phyloP scores from a whole-genome alignment of 2,888 invertebrate species.

The Athrips mouffetella region DNA sequence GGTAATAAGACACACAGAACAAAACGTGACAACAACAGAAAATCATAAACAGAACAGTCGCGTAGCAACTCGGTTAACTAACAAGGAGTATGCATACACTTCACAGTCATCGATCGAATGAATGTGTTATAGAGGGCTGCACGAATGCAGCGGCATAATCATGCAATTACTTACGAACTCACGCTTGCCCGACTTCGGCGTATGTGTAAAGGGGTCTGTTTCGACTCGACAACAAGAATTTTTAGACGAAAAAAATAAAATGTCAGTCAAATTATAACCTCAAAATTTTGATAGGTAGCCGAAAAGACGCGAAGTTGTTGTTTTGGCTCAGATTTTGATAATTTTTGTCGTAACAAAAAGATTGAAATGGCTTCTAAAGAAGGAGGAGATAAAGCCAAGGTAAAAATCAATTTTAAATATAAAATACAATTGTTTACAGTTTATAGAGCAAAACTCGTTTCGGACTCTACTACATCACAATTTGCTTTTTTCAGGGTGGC shows the following conservation, averaged over 20 bases:
- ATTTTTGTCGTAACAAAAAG: background rate
- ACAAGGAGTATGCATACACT: too few relatives aligned
- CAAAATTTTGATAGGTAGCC: background rate
- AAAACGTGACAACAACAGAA: too few relatives aligned
- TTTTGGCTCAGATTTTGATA: background rate
- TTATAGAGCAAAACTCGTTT: background rate
- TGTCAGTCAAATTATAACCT: background rate
- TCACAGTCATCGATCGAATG: too few relatives aligned
- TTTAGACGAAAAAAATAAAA: background rate
- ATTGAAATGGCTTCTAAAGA: constrained; percentile 64
- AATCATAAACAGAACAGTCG: too few relatives aligned
- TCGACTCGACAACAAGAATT: too few relatives aligned
- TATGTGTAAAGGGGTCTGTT: too few relatives aligned
- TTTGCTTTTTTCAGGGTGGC: constrained; percentile 35
- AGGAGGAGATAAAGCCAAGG: constrained; percentile 63
- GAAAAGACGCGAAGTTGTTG: background rate
- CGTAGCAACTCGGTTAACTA: too few relatives aligned
- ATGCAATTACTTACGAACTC: too few relatives aligned
- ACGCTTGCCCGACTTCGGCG: too few relatives aligned
- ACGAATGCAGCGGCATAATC: too few relatives aligned
- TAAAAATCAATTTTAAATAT: constrained; percentile 23
- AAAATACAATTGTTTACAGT: background rate
- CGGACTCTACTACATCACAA: background rate
- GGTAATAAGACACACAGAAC: too few relatives aligned
- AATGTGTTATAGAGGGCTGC: too few relatives aligned